Evolutionary conservation across 2,113 vertebrate genomes (phyloP), one percentile per base, ranked within the genome.

Genomic region (Bufo bufo): DNA sequence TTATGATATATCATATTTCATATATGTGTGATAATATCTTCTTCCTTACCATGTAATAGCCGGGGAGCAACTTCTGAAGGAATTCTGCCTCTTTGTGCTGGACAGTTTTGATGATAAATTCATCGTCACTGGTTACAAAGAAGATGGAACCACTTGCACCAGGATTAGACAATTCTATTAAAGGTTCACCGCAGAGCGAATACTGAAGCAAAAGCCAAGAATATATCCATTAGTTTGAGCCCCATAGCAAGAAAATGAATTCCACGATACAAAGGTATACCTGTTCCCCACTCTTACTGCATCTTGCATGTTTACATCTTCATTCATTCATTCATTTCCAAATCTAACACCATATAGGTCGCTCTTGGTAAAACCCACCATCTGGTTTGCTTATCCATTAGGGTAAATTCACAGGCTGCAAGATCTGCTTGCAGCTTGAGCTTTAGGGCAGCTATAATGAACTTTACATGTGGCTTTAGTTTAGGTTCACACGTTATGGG

Each of bases 81-180:
- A 99, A 99, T 90, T 99, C 98, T 9, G 98, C 98, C 91, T 99
- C 98, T 93, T 99, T 99, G 94, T 99, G 98, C 93, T 99, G 98
- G 90, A 99, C 97, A n/a, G 98, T 99, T 96, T 99, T 99, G 93
- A 99, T 97, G 92, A 99, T 99, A 94, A 99, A 99, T 91, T 99
- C 98, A 0, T 99, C 98, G 90, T 97, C 98, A 43, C 97, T 98
- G 90, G 98, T 99, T 90, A 99, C 94, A 94, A 98, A 99, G 94
- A 99, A 99, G 90, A 99, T 95, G 7, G 97, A 99, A 20, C 98
- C 97, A 69, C 98, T 99, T 91, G 97, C 98, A 84, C 98, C 98
- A 0, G 98, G 98, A 91, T 99, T 99, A 87, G 96, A 96, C 90
- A 99, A 93, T 92, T 99, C 98, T 91, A 99, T 99, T 90, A 99